Conservation (phyloP, 2,797 vertebrate genomes). For the Pseudochromis fuscus region DNA sequence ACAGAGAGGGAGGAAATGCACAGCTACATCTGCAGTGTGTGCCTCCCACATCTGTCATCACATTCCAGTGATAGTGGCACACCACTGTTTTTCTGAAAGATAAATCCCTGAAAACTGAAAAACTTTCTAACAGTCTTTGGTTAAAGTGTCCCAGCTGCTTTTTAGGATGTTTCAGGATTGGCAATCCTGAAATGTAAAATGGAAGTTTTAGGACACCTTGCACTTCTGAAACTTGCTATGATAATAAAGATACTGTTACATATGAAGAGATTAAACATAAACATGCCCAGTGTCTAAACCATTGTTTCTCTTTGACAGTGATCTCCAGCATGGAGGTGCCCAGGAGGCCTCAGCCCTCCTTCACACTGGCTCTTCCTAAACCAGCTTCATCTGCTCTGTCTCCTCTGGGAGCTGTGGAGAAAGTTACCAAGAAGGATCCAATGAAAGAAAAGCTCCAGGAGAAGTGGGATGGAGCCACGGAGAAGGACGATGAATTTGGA, state of each 20-base stretch:
- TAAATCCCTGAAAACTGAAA: no score
- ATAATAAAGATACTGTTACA: not conserved
- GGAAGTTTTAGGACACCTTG: no score
- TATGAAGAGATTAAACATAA: not conserved
- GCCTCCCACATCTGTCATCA: not conserved
- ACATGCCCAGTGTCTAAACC: not conserved
- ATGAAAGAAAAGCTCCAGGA: conserved; percentile 19
- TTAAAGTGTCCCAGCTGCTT: no score
- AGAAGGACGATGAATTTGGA: not conserved
- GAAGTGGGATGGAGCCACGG: not conserved
- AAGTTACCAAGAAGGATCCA: conserved; percentile 15
- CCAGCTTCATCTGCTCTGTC: conserved; percentile 24
- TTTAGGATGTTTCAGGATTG: no score
- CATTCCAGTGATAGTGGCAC: not conserved
- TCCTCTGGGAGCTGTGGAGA: conserved; percentile 31
- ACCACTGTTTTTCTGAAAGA: not conserved
- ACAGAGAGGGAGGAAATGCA: not conserved
- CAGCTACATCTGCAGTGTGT: not conserved
- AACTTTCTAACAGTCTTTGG: no score
- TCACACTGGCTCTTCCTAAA: conserved; percentile 47
- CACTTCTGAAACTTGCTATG: no score
- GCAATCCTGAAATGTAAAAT: no score
- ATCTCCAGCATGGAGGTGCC: conserved; percentile 75
- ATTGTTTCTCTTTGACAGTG: conserved; percentile 48
- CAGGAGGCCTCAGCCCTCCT: conserved; percentile 54